Conservation (phyloP, 2,113 vertebrate species). For the Hirundichthys speculiger region DNA sequence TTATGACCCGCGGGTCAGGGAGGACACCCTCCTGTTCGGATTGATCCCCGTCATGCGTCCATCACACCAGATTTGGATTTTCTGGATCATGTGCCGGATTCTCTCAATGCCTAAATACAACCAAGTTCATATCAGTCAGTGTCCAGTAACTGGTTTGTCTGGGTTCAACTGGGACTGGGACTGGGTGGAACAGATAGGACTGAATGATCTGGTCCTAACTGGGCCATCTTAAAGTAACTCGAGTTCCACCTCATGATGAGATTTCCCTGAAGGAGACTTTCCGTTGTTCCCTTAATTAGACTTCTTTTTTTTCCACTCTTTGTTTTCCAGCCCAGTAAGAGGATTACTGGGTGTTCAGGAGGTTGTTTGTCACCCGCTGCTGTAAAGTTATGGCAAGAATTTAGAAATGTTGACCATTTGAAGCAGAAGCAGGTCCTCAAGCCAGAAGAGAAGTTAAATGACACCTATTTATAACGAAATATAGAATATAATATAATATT, state of each 20-base stretch:
- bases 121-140: not conserved
- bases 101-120: no score
- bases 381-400: conserved; percentile 5
- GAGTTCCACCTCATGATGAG: conserved; percentile 32
- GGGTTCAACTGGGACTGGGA: not conserved
- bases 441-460: no score
- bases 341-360: conserved; percentile 48
- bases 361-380: conserved; percentile 45
- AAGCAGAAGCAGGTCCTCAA: no score
- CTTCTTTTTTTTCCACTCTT: conserved; percentile 24
- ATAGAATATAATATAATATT: no score
- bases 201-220: not conserved
- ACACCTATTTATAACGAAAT: no score
- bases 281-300: conserved; percentile 30
- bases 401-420: not conserved
- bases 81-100: conserved; percentile 28
- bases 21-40: conserved; percentile 17
- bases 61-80: conserved; percentile 44
- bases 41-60: conserved; percentile 47
- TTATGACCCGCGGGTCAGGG: conserved; percentile 20
- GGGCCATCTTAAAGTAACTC: not conserved
- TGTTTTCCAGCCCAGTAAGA: conserved; percentile 55
- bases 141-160: not conserved
- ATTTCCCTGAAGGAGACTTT: conserved; percentile 45
- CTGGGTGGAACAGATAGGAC: not conserved